phyloP scores from a whole-genome alignment of 2,888 invertebrate genomes.

The Augiades crinisus region DNA sequence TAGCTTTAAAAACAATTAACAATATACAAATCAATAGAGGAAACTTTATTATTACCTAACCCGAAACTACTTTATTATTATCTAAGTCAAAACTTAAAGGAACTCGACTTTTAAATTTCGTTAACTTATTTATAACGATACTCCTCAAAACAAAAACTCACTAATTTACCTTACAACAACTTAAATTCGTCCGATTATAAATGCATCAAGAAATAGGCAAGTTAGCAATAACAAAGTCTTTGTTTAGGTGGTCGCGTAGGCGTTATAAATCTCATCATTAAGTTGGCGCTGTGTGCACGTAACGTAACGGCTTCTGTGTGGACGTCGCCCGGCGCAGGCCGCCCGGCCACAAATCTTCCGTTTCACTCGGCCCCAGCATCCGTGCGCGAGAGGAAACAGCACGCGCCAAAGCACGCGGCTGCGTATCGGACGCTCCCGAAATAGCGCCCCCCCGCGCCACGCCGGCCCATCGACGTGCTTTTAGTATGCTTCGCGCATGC shows the following conservation, averaged over 20 bases:
- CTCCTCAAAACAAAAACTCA: too few species aligned
- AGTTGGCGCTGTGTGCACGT: constrained; percentile 14
- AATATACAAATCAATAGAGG: too few species aligned
- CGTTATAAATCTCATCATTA: constrained; percentile 23
- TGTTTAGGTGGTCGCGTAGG: constrained; percentile 24
- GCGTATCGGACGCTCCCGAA: constrained; percentile 80
- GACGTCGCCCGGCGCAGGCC: constrained; percentile 16
- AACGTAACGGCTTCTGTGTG: constrained; percentile 18
- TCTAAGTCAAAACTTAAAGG: too few species aligned
- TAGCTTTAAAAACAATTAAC: too few species aligned
- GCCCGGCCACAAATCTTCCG: constrained; percentile 73
- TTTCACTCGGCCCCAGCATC: constrained; percentile 79
- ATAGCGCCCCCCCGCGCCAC: constrained; percentile 73
- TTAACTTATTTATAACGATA: too few species aligned
- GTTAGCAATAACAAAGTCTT: constrained; percentile 8
- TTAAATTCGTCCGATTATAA: too few species aligned
- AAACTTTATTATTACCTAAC: too few species aligned
- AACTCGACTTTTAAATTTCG: too few species aligned
- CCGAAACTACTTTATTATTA: too few species aligned
- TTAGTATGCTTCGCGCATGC: constrained; percentile 82
- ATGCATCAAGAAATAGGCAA: constrained; percentile 15
- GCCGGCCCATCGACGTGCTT: constrained; percentile 79
- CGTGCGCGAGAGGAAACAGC: constrained; percentile 76
- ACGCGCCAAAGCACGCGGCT: constrained; percentile 80
- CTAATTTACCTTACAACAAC: too few species aligned